A percentile compares a stretch with the other conserved stretches of the same genome.
phyloP scores from a whole-genome alignment of 2,113 vertebrate genomes.

The Hemiprocne comata region DNA sequence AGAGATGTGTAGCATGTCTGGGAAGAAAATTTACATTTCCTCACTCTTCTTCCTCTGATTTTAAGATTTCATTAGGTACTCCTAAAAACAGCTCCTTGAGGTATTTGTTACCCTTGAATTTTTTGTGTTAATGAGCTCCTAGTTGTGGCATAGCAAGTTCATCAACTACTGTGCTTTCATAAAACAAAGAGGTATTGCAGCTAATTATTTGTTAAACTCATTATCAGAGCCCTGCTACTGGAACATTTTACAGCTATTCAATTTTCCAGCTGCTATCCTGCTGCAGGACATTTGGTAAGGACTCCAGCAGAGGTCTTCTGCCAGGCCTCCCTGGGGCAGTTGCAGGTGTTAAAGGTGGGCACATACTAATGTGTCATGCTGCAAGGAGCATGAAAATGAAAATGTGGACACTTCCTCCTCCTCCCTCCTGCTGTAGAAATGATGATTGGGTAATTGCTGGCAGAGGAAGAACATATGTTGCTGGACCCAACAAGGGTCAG shows the following conservation, averaged over 20 bases:
- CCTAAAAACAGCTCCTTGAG: not conserved
- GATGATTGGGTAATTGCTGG: not conserved
- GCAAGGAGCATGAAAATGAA: not conserved
- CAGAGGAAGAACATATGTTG: not conserved
- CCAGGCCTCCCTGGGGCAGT: not conserved
- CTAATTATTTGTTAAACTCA: slow-evolving; percentile 39
- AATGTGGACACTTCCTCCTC: not conserved
- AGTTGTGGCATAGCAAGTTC: slow-evolving; percentile 31
- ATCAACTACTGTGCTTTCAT: not conserved
- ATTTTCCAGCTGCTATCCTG: not conserved
- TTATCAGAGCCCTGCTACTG: not conserved
- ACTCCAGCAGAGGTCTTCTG: not conserved
- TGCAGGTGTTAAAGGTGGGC: not conserved
- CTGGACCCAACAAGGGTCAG: not conserved
- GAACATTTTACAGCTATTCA: not conserved
- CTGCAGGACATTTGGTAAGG: not conserved
- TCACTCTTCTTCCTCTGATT: not conserved
- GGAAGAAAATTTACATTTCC: not conserved
- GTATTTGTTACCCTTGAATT: slow-evolving; percentile 21
- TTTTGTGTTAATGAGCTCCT: slow-evolving; percentile 45
- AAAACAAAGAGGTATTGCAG: not conserved
- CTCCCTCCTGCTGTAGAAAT: not conserved
- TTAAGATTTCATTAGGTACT: not conserved
- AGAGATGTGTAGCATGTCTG: not conserved
- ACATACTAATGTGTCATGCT: accelerated